Percentiles rank a stretch among this genome's conserved stretches.
Evolutionary conservation across 2,888 invertebrate species (phyloP).

Genomic region (Allolobophora icterica): DNA sequence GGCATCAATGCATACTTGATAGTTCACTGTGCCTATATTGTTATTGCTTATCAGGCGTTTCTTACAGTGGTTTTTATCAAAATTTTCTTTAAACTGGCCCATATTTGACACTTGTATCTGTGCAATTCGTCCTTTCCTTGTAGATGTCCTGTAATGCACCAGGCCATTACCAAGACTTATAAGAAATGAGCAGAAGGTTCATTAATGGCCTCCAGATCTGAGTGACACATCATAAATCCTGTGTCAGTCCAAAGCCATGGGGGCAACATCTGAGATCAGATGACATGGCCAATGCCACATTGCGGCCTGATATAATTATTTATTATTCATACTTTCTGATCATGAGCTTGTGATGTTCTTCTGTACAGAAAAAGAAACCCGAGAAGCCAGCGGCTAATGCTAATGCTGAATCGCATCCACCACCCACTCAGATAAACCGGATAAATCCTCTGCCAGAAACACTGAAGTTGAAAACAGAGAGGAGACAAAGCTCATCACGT

Average conservation of each 20-base stretch:
- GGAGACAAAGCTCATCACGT: slow-evolving; percentile 87
- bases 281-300: too few relatives aligned
- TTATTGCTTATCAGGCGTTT: not conserved
- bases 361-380: slow-evolving; percentile 28
- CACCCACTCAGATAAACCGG: slow-evolving; percentile 80
- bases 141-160: not conserved
- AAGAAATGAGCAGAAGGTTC: not conserved
- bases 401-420: slow-evolving; percentile 71
- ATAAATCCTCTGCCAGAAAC: slow-evolving; percentile 73
- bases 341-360: not conserved
- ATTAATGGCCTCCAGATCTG: not conserved
- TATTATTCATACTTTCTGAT: not conserved
- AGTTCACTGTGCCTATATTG: not conserved
- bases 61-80: not conserved
- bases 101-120: not conserved
- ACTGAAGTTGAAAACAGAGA: slow-evolving; percentile 80
- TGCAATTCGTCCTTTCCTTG: not conserved
- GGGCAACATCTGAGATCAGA: too few relatives aligned
- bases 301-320: too few relatives aligned
- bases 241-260: not conserved
- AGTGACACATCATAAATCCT: not conserved
- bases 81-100: not conserved
- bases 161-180: not conserved
- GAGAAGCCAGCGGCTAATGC: slow-evolving; percentile 19
- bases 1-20: too few relatives aligned